Base-by-base conservation (phyloP, 2,113 vertebrate genomes). In the Aegotheles bennettii region DNA sequence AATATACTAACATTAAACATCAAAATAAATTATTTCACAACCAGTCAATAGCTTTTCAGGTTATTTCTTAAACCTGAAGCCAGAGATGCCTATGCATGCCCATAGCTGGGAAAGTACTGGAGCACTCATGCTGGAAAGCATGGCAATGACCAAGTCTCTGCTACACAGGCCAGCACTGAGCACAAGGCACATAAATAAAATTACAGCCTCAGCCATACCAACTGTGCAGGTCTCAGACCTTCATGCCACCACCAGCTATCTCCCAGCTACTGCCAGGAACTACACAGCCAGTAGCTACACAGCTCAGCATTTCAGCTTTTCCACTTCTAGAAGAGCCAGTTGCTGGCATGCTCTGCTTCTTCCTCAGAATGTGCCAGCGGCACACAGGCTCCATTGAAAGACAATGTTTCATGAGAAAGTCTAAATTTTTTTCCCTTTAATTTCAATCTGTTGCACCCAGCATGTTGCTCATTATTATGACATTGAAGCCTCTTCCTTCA, bases 371-470 rank as follows among this genome's bases (percentile, higher is more conserved):
- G 21, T 40, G n/a, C 43, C 60, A 56, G 4, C 17, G 26, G 50
- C 61, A 76, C 28, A 14, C 1, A 24, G 6, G 25, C 24, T 67
- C 36, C 18, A 28, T 3, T 71, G 73, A 93, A 71, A 83, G 36
- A 71, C 40, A 31, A 18, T 14, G 35, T 59, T 84, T 75, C 61
- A 61, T 48, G 1, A 77, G 13, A 57, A 65, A 88, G 38, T 29
- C 54, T 77, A 77, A 38, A 42, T 84, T 94, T 93, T 76, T 74
- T 56, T 76, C 81, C 42, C 50, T 26, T 80, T 69, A 65, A 76
- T 90, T 90, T 94, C 73, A 91, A 12, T 54, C 93, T 83, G 63
- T 48, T 95, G n/a, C 57, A 85, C 69, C 26, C 75, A 79, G 88
- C 75, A 76, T 57, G 70, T 56, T 93, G 21, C 45, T 89, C 59